Conservation (phyloP, 2,888 invertebrate species). For the Spilarctia lutea region DNA sequence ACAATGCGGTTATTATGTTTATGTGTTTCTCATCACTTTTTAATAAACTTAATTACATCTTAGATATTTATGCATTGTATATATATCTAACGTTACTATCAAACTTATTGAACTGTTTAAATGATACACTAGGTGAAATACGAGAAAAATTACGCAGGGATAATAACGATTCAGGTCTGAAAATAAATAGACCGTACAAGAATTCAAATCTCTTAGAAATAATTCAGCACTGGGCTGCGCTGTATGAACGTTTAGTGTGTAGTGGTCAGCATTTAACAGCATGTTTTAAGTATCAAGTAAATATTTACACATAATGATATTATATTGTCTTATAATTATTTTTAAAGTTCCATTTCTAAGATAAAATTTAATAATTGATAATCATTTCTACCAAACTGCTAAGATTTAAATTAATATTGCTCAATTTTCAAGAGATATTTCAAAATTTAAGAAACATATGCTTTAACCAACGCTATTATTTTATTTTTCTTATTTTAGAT, state of each 20-base stretch:
- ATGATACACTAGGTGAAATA: background rate
- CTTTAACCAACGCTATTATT: background rate
- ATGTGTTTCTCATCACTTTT: background rate
- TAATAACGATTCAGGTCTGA: background rate
- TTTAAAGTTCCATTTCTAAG: too few species aligned
- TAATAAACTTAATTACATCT: constrained; percentile 4
- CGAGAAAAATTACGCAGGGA: background rate
- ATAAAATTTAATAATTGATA: too few species aligned
- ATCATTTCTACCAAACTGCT: too few species aligned
- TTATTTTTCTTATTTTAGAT: background rate
- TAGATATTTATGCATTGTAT: constrained; percentile 7
- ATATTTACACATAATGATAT: background rate
- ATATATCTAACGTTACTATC: background rate
- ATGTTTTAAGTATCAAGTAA: constrained; percentile 11
- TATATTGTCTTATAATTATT: too few species aligned
- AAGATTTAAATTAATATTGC: too few species aligned
- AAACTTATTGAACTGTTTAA: constrained; percentile 4
- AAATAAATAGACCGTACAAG: background rate
- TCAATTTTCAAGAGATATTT: too few species aligned
- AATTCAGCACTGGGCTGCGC: background rate
- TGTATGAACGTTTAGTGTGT: background rate
- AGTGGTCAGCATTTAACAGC: constrained; percentile 7
- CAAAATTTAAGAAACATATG: too few species aligned
- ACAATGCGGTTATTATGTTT: background rate
- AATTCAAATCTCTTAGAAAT: background rate